A percentile compares a stretch with the other conserved stretches of the same genome.
Evolutionary conservation across 2,888 invertebrate genomes (phyloP).

Genomic region (Patella ulyssiponensis): DNA sequence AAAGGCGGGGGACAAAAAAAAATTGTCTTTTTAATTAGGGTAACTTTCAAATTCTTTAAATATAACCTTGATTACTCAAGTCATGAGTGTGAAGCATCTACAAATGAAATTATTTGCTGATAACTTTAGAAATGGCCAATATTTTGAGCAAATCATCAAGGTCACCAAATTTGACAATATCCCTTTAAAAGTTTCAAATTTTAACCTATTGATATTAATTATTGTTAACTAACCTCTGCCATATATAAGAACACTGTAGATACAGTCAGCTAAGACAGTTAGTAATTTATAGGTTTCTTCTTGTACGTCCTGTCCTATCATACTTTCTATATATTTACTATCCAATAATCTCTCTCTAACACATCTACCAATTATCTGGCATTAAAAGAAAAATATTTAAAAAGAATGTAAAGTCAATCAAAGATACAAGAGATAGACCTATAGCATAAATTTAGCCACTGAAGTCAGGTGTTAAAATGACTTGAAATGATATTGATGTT

Average conservation of each 20-base stretch:
- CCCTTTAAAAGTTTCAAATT: no score
- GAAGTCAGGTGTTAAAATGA: no score
- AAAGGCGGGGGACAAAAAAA: no score
- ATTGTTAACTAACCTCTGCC: slow-evolving; percentile 50
- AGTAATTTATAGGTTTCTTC: slow-evolving; percentile 51
- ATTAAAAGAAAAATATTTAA: slow-evolving; percentile 11
- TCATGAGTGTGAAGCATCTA: no score
- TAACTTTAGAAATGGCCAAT: no score
- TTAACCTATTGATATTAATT: no score
- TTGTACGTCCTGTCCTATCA: slow-evolving; percentile 50
- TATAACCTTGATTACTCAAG: no score
- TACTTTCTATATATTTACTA: slow-evolving; percentile 41
- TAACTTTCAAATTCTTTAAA: background rate
- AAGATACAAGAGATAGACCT: background rate
- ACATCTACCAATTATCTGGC: slow-evolving; percentile 58
- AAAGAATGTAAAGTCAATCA: background rate
- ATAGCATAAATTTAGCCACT: no score
- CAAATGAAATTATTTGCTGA: no score
- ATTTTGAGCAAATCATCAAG: no score
- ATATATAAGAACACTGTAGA: slow-evolving; percentile 62
- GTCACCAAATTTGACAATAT: no score
- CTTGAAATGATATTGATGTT: no score
- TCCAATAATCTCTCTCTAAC: slow-evolving; percentile 51
- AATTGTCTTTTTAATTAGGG: background rate
- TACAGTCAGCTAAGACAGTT: slow-evolving; percentile 58